Evolutionary conservation across 2,797 vertebrate species (phyloP).

Genomic region (Cyclopterus lumpus): DNA sequence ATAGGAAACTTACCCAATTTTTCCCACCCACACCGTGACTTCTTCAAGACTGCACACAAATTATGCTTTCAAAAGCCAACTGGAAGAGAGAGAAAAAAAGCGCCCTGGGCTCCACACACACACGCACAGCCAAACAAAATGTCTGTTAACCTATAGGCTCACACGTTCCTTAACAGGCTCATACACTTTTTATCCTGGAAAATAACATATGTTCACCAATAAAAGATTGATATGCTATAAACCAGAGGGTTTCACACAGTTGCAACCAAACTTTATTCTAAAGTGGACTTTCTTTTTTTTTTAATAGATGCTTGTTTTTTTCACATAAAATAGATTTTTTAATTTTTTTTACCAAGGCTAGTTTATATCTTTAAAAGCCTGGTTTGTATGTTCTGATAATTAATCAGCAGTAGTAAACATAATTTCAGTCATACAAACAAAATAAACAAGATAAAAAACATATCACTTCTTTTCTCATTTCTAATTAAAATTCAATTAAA

Average conservation of each 20-base stretch:
- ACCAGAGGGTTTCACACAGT: not conserved
- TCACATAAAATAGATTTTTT: not conserved
- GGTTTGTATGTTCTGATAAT: not conserved
- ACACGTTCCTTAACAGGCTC: slow-evolving; percentile 19
- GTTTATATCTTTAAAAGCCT: not conserved
- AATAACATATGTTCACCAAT: not conserved
- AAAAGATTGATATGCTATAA: not conserved
- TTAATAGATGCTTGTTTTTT: not conserved
- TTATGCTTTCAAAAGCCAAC: slow-evolving; percentile 65
- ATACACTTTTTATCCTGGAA: slow-evolving; percentile 2
- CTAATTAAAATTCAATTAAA: not conserved
- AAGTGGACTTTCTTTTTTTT: not conserved
- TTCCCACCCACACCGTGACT: slow-evolving; percentile 80
- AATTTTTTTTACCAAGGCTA: not conserved
- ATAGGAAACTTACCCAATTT: slow-evolving; percentile 81
- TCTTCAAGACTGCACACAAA: slow-evolving; percentile 69
- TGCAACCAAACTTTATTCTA: not conserved
- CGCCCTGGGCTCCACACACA: slow-evolving; percentile 1
- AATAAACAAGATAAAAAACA: slow-evolving; percentile 2
- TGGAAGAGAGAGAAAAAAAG: slow-evolving; percentile 27
- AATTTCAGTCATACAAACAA: not conserved
- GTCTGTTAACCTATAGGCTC: slow-evolving; percentile 23
- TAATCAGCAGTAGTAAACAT: not conserved
- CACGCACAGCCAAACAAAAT: slow-evolving; percentile 9
- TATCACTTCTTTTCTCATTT: not conserved